phyloP scores from a whole-genome alignment of 2,888 invertebrate species.

The Branchellion lobata region DNA sequence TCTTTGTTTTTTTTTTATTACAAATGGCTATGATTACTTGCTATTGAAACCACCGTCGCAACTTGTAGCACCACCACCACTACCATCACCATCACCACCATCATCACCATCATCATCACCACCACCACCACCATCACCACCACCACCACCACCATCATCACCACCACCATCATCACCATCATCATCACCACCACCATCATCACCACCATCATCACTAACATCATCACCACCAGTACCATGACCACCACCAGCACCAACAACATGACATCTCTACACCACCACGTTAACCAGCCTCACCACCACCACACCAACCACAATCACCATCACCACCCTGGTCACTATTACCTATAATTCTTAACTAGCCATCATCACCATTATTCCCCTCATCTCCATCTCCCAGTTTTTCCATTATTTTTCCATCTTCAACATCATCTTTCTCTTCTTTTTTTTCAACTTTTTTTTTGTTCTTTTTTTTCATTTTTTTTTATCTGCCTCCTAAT shows the following conservation, averaged over 20 bases:
- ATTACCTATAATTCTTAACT: constrained; percentile 34
- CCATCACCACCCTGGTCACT: constrained; percentile 28
- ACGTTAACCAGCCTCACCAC: constrained; percentile 10
- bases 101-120: background rate
- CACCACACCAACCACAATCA: background rate
- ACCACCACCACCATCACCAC: no score
- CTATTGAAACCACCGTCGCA: background rate
- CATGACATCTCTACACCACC: background rate
- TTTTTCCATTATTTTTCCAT: no score
- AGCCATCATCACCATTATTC: constrained; percentile 33
- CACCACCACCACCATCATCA: no score
- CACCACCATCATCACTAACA: background rate
- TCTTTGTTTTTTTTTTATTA: no score
- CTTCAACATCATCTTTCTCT: background rate
- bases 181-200: no score
- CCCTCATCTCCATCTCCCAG: background rate
- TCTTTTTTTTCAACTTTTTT: constrained; percentile 2
- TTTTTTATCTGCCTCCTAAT: background rate
- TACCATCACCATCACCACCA: constrained; percentile 37
- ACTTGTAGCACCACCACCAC: constrained; percentile 8
- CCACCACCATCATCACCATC: no score
- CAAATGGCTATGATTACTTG: no score
- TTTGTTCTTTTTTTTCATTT: background rate
- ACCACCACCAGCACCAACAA: constrained; percentile 24
- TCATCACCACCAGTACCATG: constrained; percentile 19